A percentile compares a stretch with the other conserved stretches of the same genome.
These are phyloP conservation scores for Limonius californicus DNA, from an alignment of 1,140 invertebrate genomes.

Conservation along the genomic window DNA sequence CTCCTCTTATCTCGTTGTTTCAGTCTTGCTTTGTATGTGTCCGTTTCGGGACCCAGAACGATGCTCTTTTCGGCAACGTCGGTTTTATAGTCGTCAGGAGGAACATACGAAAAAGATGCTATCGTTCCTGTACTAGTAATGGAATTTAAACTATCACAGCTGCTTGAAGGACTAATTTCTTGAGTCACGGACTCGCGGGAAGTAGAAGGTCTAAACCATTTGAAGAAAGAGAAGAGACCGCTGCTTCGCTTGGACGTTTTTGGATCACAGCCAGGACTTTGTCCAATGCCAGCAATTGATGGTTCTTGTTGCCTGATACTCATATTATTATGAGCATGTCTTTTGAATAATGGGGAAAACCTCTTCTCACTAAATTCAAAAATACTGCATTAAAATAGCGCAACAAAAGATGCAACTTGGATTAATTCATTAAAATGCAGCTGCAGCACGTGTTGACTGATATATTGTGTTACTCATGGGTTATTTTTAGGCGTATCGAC, in stretches of 20 bases:
- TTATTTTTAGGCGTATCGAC: constrained; percentile 3
- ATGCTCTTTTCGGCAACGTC: constrained; percentile 46
- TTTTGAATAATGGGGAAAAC: constrained; percentile 21
- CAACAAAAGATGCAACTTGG: constrained; percentile 15
- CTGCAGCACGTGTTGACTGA: constrained; percentile 17
- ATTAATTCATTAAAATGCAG: constrained; percentile 7
- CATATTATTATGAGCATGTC: constrained; percentile 30
- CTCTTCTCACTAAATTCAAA: neutral
- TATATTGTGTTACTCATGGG: constrained; percentile 14
- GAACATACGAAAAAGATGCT: constrained; percentile 65
- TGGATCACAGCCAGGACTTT: constrained; percentile 45
- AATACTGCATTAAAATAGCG: neutral
- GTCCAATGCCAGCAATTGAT: constrained; percentile 27
- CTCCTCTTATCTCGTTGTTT: constrained; percentile 55
- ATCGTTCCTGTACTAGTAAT: constrained; percentile 65
- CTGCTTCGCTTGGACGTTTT: constrained; percentile 43
- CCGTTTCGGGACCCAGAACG: constrained; percentile 52
- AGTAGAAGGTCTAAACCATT: constrained; percentile 47
- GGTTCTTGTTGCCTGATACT: constrained; percentile 33
- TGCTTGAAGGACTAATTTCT: constrained; percentile 37
- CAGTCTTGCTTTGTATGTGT: constrained; percentile 59
- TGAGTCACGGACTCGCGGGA: constrained; percentile 38
- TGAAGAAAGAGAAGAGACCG: constrained; percentile 51
- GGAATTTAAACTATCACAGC: constrained; percentile 56
- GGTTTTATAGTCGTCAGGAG: constrained; percentile 52